These are phyloP conservation scores for Lepus timidus DNA, from an alignment of 2,113 vertebrate species.

Conservation along the genomic window DNA sequence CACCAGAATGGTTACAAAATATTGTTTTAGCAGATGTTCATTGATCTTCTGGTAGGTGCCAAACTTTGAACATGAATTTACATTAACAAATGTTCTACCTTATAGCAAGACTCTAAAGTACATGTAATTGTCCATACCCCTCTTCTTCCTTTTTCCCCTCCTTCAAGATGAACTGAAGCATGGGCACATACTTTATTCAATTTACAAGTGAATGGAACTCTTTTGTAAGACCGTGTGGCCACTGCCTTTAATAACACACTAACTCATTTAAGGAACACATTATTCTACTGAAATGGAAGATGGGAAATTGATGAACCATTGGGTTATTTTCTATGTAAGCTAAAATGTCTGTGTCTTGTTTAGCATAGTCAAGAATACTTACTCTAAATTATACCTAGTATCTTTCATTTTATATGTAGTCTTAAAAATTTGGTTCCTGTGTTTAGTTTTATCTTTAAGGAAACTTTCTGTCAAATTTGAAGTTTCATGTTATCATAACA, in stretches of 20 bases:
- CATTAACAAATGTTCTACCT: not conserved
- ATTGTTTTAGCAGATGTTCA: not conserved
- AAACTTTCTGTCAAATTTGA: conserved; percentile 37
- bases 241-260: not conserved
- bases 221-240: not conserved
- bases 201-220: not conserved
- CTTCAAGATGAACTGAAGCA: not conserved
- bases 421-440: not conserved
- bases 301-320: conserved; percentile 21
- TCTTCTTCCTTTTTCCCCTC: not conserved
- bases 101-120: not conserved
- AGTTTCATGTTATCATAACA: not conserved
- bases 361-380: conserved; percentile 8
- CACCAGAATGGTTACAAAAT: not conserved
- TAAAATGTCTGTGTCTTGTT: conserved; percentile 25
- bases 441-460: not conserved
- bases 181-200: not conserved
- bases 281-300: not conserved
- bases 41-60: not conserved
- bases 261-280: conserved; percentile 35
- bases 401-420: conserved; percentile 8
- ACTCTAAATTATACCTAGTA: conserved; percentile 5
- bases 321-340: conserved; percentile 41
- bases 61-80: not conserved
- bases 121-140: not conserved